phyloP scores from a whole-genome alignment of 2,797 vertebrate genomes.

The Enteromius argenteus region DNA sequence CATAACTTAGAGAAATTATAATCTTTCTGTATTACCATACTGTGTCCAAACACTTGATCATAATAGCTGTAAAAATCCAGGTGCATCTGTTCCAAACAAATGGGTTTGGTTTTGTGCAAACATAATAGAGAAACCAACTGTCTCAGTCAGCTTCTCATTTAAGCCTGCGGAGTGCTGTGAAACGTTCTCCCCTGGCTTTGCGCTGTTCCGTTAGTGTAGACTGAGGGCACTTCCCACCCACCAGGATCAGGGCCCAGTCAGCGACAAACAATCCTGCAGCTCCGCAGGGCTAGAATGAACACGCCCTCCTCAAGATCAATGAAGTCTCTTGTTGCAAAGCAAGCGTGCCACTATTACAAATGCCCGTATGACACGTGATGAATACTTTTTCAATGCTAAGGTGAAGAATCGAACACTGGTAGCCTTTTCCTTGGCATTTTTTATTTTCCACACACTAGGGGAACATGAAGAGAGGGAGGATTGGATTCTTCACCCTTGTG shows the following conservation, averaged over 20 bases:
- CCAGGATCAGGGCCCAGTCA: constrained; percentile 65
- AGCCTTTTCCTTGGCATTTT: constrained; percentile 62
- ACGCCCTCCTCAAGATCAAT: constrained; percentile 71
- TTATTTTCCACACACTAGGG: constrained; percentile 58
- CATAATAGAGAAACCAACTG: neutral
- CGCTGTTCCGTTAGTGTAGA: constrained; percentile 45
- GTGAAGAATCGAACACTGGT: constrained; percentile 68
- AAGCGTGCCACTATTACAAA: constrained; percentile 72
- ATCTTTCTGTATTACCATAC: neutral
- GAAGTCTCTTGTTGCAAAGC: constrained; percentile 62
- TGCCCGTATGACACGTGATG: constrained; percentile 64
- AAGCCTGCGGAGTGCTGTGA: constrained; percentile 45
- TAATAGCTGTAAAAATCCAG: neutral
- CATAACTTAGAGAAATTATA: neutral
- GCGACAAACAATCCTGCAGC: constrained; percentile 64
- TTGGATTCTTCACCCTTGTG: constrained; percentile 44
- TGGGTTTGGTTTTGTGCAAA: neutral
- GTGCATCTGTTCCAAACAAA: neutral
- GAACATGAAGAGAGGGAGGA: constrained; percentile 32
- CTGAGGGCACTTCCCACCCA: constrained; percentile 62
- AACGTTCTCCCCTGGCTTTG: constrained; percentile 57
- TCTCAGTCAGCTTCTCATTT: constrained; percentile 10
- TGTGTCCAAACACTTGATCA: neutral
- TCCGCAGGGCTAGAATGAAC: constrained; percentile 59
- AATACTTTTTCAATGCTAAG: constrained; percentile 65